Evolutionary conservation across 1,140 invertebrate genomes (phyloP), one percentile per base, ranked within the genome.

Genomic region (Propsilocerus akamusi): DNA sequence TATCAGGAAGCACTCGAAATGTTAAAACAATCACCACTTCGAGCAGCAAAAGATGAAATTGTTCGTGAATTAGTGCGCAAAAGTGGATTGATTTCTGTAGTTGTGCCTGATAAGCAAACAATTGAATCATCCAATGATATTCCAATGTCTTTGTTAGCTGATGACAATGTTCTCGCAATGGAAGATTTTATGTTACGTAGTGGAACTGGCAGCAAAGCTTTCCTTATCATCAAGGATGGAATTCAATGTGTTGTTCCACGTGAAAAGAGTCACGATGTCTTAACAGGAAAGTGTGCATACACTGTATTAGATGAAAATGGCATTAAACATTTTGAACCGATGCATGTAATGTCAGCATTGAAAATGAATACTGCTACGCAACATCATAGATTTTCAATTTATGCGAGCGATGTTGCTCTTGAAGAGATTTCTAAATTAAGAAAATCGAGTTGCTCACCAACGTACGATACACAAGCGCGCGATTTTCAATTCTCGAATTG

Each of bases 181-280:
- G 81, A 85, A 65, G 80, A 85, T 47, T 82, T 79, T 55, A 58
- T 85, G n/a, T 69, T 78, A 53, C 71, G 72, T 54, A 69, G 72
- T 49, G 74, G 66, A 53, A 72, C 73, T 47, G 70, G 72, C 53
- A 63, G 70, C 3, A 67, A 66, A 8, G 77, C 80, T 3, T 71
- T 83, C 26, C 72, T 87, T 58, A 83, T 86, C 34, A 72, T 83
- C 51, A 83, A 85, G 51, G 77, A 79, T 57, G 78, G 80, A 14
- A 56, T 82, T n/a, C 81, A 86, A 59, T 78, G 79, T 0, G 80
- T 87, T 1, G 75, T 87, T 17, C 84, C 84, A 0, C 70, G 78
- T 32, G 81, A 86, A 60, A 78, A 79, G 0, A 75, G 81, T 32
- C 70, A 78, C 22, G 75, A 75, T 17, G 81, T 87, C 7, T 63